A percentile compares a stretch with the other conserved stretches of the same genome.
Conservation (phyloP, 2,797 vertebrate genomes). For the Garrulus glandarius region DNA sequence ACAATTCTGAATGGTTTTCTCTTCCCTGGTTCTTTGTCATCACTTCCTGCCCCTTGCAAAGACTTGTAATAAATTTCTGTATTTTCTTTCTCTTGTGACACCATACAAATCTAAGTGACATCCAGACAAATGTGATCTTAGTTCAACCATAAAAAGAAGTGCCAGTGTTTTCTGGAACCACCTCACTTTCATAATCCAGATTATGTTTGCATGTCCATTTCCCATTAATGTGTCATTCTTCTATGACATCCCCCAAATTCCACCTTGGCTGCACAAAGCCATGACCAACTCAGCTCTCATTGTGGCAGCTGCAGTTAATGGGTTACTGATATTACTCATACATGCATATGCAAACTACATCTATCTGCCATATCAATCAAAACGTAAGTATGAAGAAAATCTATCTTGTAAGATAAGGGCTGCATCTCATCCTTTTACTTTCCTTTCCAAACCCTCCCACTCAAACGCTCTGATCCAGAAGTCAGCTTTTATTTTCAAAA, state of each 20-base stretch:
- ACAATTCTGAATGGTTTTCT: neutral
- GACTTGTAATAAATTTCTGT: neutral
- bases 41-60: neutral
- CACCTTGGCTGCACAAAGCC: neutral
- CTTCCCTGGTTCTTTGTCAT: neutral
- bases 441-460: neutral
- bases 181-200: neutral
- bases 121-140: neutral
- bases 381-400: neutral
- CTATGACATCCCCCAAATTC: neutral
- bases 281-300: neutral
- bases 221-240: neutral
- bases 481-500: neutral
- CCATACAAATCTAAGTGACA: neutral
- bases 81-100: neutral
- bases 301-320: neutral
- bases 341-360: neutral
- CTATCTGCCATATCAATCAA: neutral
- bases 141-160: neutral
- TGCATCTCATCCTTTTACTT: neutral
- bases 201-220: neutral
- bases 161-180: neutral
- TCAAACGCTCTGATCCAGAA: neutral
- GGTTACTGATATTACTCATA: neutral
- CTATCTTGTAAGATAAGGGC: neutral